phyloP scores from a whole-genome alignment of 2,797 vertebrate genomes.

The Tangara arthus region DNA sequence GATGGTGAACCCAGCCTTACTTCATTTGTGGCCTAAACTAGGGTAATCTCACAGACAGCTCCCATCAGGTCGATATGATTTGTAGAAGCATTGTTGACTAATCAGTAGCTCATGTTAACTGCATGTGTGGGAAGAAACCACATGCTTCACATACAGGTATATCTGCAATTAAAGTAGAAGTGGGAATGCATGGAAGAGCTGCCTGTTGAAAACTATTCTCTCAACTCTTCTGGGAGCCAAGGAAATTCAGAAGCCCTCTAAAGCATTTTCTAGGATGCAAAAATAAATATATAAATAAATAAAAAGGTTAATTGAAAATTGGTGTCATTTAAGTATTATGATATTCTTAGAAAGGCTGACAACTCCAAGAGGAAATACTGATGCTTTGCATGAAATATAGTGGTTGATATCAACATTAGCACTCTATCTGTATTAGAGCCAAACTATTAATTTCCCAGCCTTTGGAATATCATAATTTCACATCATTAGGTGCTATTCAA shows the following conservation, averaged over 20 bases:
- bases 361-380: not conserved
- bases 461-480: conserved; percentile 39
- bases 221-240: not conserved
- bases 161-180: not conserved
- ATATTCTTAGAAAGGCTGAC: conserved; percentile 11
- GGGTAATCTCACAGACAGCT: not conserved
- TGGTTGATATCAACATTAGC: conserved; percentile 9
- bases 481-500: conserved; percentile 3
- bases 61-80: not conserved
- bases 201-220: not conserved
- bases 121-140: not conserved
- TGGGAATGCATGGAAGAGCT: not conserved
- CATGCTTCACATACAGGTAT: not conserved
- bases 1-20: not conserved
- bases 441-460: not conserved
- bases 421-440: not conserved
- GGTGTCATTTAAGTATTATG: not conserved
- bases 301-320: conserved; percentile 13
- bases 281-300: conserved; percentile 21
- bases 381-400: not conserved
- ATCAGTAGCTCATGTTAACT: not conserved
- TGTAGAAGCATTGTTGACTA: not conserved
- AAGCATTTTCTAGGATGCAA: not conserved
- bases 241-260: not conserved
- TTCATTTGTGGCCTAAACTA: not conserved